Evolutionary conservation across 1,140 invertebrate genomes (phyloP).

Genomic region (Delia radicum): DNA sequence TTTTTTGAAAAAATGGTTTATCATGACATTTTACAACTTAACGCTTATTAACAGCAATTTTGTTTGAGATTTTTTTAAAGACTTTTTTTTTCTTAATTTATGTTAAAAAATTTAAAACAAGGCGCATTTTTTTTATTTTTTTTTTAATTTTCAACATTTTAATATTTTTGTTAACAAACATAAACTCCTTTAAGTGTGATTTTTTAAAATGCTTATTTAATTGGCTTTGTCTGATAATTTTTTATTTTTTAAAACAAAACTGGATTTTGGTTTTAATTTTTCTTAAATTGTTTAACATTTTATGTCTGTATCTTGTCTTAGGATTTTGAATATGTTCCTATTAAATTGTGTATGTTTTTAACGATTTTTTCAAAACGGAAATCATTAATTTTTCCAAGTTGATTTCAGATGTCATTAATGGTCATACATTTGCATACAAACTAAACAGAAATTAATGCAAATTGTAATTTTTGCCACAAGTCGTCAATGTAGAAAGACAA

Average conservation of each 20-base stretch:
- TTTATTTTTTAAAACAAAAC: not conserved
- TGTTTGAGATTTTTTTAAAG: no score
- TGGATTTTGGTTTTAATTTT: not conserved
- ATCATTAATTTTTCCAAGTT: slow-evolving; percentile 11
- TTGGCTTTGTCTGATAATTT: not conserved
- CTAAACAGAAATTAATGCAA: not conserved
- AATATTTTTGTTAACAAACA: no score
- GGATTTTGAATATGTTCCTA: not conserved
- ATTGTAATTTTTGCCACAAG: not conserved
- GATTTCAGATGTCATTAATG: not conserved
- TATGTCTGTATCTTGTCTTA: not conserved
- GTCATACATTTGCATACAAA: not conserved
- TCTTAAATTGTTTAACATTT: not conserved
- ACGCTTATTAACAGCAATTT: no score
- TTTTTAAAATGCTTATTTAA: not conserved
- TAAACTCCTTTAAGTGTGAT: not conserved
- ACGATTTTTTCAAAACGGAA: not conserved
- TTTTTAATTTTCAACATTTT: not conserved
- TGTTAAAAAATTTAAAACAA: no score
- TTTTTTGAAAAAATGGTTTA: not conserved
- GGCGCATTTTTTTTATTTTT: no score
- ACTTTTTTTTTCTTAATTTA: no score
- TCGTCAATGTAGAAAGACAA: not conserved
- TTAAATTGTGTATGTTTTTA: not conserved
- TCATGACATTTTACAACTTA: not conserved